Base-by-base conservation (phyloP, 1,140 invertebrate genomes). In the Homarus americanus region DNA sequence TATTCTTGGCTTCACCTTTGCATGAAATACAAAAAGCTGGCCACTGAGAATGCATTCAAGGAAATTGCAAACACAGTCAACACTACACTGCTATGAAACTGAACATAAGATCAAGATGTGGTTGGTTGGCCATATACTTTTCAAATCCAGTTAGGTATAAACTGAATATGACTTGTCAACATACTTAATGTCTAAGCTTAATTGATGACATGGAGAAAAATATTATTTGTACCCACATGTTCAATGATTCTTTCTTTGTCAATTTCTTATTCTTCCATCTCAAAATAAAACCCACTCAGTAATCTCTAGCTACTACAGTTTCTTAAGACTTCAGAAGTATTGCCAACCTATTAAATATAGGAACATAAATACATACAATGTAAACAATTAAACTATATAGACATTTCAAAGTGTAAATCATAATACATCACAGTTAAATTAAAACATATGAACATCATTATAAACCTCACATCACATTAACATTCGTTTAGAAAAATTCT, bases 401-500 rank as follows among this genome's bases (percentile, higher is more conserved):
- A 36, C 36, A 82, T 38, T 82, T 38, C 79, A 34, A 82, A 85
- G 44, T 53, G 7, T 34, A 7, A 75, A 87, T 38, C 24, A 75
- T 32, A 63, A 32, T 28, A 69, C 63, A 69, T 69, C 63, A 69
- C 7, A 69, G 63, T 69, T 69, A 69, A 69, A 69, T 69, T n/a
- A 28, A 69, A 69, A 69, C n/a, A 69, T 69, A 69, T n/a, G n/a
- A 69, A 69, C 63, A 69, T 69, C 63, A 32, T 69, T 69, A 69
- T 69, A 69, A 69, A 69, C 32, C 63, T 69, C 63, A 69, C 63
- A 69, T 69, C 63, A 69, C 63, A 69, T 69, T 9, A 69, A 69
- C 63, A 69, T 69, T 69, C 44, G 34, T 58, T 83, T 82, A 75
- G 66, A 82, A 89, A 89, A 89, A 89, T 89, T 82, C 69, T 75